Evolutionary conservation across 2,888 invertebrate species (phyloP).

Genomic region (Elysia crispata): DNA sequence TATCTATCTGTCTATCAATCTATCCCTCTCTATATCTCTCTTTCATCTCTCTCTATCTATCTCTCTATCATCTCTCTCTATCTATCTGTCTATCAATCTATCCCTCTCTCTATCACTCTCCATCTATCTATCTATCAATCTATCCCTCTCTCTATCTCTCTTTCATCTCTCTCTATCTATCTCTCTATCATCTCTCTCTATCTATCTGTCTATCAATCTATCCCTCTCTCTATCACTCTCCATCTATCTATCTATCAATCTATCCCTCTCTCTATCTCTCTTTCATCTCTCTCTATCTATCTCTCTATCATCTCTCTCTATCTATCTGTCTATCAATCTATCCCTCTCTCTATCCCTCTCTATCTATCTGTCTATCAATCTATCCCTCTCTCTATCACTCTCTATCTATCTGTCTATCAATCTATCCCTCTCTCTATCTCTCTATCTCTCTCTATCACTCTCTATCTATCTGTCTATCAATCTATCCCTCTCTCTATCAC

Average conservation of each 20-base stretch:
- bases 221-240: too few species aligned
- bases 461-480: background rate
- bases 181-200: too few species aligned
- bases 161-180: too few species aligned
- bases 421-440: too few species aligned
- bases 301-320: constrained; percentile 18
- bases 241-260: too few species aligned
- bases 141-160: too few species aligned
- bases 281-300: constrained; percentile 17
- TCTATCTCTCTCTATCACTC: background rate
- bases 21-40: background rate
- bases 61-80: too few species aligned
- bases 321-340: background rate
- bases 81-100: background rate
- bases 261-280: too few species aligned
- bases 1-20: background rate
- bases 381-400: constrained; percentile 14
- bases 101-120: too few species aligned
- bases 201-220: too few species aligned
- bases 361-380: constrained; percentile 5
- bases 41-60: too few species aligned
- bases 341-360: constrained; percentile 13
- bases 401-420: background rate
- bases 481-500: background rate
- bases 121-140: too few species aligned